These are phyloP conservation scores for Pandemis heparana DNA, from an alignment of 2,888 invertebrate species.

Conservation along the genomic window DNA sequence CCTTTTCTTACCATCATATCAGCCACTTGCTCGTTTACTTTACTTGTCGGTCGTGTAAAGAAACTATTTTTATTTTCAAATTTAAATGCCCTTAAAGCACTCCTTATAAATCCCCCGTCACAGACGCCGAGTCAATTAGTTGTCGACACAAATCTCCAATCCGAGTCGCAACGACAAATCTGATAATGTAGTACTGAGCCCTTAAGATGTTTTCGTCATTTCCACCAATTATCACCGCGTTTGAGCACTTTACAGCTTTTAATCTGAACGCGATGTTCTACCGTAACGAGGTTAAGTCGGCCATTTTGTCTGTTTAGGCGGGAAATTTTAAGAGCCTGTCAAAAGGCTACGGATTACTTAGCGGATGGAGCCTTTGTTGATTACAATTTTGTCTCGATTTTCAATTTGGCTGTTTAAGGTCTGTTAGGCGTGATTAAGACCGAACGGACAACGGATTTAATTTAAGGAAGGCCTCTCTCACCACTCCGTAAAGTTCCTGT, in stretches of 20 bases:
- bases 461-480: too few relatives aligned
- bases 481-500: too few relatives aligned
- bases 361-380: conserved; percentile 11
- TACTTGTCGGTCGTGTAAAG: too few relatives aligned
- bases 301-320: conserved; percentile 66
- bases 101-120: background rate
- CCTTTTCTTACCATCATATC: too few relatives aligned
- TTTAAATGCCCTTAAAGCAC: background rate
- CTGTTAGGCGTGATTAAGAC: background rate
- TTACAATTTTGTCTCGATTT: conserved; percentile 2
- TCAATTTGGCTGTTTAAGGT: background rate
- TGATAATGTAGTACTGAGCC: conserved; percentile 59
- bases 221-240: conserved; percentile 65
- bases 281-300: conserved; percentile 61
- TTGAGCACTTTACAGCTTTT: conserved; percentile 62
- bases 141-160: conserved; percentile 52
- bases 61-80: background rate
- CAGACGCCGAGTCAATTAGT: conserved; percentile 31
- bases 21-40: too few relatives aligned
- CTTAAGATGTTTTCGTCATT: conserved; percentile 74
- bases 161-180: conserved; percentile 59
- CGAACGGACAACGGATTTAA: too few relatives aligned
- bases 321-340: conserved; percentile 49
- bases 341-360: conserved; percentile 39
- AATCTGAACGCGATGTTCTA: conserved; percentile 50